Evolutionary conservation across 2,113 vertebrate genomes (phyloP), one percentile per base, ranked within the genome.

Genomic region (Rhinopithecus roxellana): DNA sequence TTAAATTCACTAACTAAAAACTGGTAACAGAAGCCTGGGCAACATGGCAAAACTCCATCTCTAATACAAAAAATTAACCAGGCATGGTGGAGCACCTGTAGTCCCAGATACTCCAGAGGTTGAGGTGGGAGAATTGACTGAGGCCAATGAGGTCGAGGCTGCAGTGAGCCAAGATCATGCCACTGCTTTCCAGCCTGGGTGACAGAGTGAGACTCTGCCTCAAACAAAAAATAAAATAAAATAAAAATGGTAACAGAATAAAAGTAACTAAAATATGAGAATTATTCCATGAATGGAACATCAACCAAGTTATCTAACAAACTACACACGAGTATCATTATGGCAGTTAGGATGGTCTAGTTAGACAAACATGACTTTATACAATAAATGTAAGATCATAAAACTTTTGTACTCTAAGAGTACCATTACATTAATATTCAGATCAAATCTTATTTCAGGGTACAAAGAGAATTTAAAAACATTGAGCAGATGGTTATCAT

Each of bases 391-490:
- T 40, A 94, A 89, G 14, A 79, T 83, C 35, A 91, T 94, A 92
- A 95, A 89, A 87, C 57, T 86, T 82, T n/a, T 57, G 12, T 32
- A 70, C 35, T 35, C 45, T 32, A 50, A 67, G 40, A 74, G 50
- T 4, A 32, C 30, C 48, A 50, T 8, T 52, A 35, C 67, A 86
- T 82, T 83, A 97, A 64, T 74, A 95, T 95, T 97, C 45, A 95
- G 40, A 94, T 78, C 43, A 94, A 94, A 64, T 85, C 59, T 79
- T 48, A 93, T 69, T 88, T 95, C 55, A 61, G 25, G 70, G 35
- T 93, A 85, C 40, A 89, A 93, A 95, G 57, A 96, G 50, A 96
- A 94, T 55, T 72, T 32, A 1, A 92, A 84, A 96, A 78, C 38
- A 89, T 5, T 30, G 25, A 77, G 77, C 77, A 94, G 93, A 94